phyloP scores from a whole-genome alignment of 2,888 invertebrate species.

The Cataglyphis cursor region DNA sequence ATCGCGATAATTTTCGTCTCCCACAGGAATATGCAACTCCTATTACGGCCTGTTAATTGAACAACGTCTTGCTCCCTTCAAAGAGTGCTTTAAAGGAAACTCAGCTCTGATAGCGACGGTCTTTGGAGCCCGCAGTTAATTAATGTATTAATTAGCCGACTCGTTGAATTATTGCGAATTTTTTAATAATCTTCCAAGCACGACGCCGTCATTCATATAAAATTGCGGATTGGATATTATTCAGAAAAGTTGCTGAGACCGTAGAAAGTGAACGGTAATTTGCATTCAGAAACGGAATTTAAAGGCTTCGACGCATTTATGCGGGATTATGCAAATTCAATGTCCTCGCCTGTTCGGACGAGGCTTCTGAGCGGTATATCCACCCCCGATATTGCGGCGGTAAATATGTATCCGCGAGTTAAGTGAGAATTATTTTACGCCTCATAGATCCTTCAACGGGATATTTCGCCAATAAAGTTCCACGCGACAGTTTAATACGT shows the following conservation, averaged over 20 bases:
- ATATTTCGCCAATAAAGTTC: not conserved
- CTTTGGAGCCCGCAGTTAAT: constrained; percentile 17
- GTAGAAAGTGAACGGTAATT: constrained; percentile 39
- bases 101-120: constrained; percentile 3
- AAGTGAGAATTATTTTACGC: constrained; percentile 47
- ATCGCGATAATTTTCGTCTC: constrained; percentile 50
- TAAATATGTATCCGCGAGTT: constrained; percentile 49
- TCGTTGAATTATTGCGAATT: not conserved
- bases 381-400: constrained; percentile 33
- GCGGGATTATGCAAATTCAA: constrained; percentile 57
- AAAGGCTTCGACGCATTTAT: constrained; percentile 52
- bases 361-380: constrained; percentile 28
- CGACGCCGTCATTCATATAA: not conserved
- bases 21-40: constrained; percentile 42
- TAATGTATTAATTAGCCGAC: constrained; percentile 32
- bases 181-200: constrained; percentile 13
- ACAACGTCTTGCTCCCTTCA: constrained; percentile 47
- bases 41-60: constrained; percentile 60
- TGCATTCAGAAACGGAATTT: constrained; percentile 45
- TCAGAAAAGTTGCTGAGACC: constrained; percentile 33
- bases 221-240: constrained; percentile 26
- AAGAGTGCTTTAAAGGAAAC: constrained; percentile 37
- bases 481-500: constrained; percentile 21
- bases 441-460: constrained; percentile 38
- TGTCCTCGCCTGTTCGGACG: constrained; percentile 48